A percentile compares a stretch with the other conserved stretches of the same genome.
These are phyloP conservation scores for Metacarcinus magister DNA, from an alignment of 2,888 invertebrate genomes.

Conservation along the genomic window DNA sequence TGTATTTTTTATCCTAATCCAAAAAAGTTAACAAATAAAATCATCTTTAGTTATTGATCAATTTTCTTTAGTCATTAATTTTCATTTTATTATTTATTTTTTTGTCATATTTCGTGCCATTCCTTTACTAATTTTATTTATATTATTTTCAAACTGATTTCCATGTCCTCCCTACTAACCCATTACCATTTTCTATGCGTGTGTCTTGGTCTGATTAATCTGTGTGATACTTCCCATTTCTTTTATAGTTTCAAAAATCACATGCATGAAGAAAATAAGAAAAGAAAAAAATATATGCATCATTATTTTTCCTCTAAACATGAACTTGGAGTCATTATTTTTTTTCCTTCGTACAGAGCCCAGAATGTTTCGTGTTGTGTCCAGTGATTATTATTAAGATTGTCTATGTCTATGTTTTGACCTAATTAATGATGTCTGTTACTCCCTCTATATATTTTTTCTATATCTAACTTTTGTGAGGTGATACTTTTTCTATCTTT, in stretches of 20 bases:
- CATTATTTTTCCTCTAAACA: background rate
- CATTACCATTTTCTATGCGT: background rate
- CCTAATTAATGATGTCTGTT: background rate
- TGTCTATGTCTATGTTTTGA: background rate
- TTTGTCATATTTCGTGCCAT: background rate
- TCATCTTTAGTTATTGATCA: background rate
- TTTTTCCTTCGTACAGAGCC: conserved; percentile 35
- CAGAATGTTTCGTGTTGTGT: conserved; percentile 33
- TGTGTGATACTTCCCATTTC: conserved; percentile 28
- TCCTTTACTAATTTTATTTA: background rate
- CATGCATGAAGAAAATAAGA: background rate
- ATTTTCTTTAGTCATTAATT: background rate
- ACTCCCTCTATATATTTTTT: background rate
- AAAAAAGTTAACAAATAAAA: background rate
- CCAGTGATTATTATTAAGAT: background rate
- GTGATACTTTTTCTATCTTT: conserved; percentile 11
- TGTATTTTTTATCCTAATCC: background rate
- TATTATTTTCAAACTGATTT: background rate
- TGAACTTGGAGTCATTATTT: background rate
- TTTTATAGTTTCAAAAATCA: background rate
- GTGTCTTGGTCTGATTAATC: conserved; percentile 8
- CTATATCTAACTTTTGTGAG: background rate
- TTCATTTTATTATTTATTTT: background rate
- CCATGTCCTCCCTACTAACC: background rate
- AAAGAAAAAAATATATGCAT: background rate